Conservation (phyloP, 2,888 invertebrate genomes). For the Congeria kusceri region DNA sequence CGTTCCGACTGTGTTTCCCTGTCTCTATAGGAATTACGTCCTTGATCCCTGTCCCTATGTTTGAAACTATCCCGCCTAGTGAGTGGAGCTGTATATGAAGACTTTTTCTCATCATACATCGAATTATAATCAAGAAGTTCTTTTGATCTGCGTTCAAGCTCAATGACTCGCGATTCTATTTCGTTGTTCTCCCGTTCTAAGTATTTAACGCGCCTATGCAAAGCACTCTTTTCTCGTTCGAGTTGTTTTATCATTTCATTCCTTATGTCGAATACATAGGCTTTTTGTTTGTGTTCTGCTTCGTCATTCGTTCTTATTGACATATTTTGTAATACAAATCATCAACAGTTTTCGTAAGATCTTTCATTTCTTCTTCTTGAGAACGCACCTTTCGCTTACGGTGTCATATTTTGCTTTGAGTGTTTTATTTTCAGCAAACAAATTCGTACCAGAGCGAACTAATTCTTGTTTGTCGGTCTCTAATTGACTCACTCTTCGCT, state of each 20-base stretch:
- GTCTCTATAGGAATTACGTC: background rate
- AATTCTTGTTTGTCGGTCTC: constrained; percentile 60
- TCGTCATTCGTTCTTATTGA: constrained; percentile 54
- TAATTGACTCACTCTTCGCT: constrained; percentile 49
- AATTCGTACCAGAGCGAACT: constrained; percentile 56
- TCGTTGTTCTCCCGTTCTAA: constrained; percentile 58
- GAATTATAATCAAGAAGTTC: constrained; percentile 44
- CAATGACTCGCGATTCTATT: constrained; percentile 57
- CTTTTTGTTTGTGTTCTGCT: constrained; percentile 41
- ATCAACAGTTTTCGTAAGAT: constrained; percentile 58
- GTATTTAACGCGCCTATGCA: constrained; percentile 57
- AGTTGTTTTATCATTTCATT: constrained; percentile 61
- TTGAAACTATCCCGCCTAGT: background rate
- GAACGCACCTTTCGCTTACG: constrained; percentile 43
- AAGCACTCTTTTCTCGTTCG: constrained; percentile 57
- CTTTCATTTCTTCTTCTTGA: constrained; percentile 56
- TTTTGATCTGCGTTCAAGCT: constrained; percentile 54
- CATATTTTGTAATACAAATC: constrained; percentile 62
- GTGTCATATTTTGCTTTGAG: constrained; percentile 49
- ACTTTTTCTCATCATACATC: constrained; percentile 44
- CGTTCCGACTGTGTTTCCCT: background rate
- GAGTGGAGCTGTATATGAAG: constrained; percentile 21
- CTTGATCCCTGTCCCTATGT: background rate
- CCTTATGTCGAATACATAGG: constrained; percentile 58
- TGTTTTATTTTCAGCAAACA: constrained; percentile 58